Conservation (phyloP, 2,797 vertebrate genomes). For the Falco cherrug region DNA sequence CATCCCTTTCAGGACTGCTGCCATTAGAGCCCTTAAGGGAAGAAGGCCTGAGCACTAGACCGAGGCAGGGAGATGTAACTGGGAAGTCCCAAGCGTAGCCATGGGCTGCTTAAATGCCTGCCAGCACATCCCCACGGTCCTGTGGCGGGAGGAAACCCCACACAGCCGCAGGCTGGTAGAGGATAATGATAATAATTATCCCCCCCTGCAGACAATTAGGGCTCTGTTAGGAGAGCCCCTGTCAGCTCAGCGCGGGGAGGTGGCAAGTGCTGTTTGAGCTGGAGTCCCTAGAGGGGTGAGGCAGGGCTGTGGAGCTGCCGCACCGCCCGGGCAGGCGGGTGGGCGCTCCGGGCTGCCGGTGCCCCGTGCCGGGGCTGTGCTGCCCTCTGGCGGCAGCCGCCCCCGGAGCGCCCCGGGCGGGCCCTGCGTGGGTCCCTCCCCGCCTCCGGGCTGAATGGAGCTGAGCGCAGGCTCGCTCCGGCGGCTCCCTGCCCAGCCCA, state of each 20-base stretch:
- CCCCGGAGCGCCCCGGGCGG: neutral
- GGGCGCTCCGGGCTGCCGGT: neutral
- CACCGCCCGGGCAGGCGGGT: accelerated
- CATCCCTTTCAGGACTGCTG: neutral
- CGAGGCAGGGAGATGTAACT: neutral
- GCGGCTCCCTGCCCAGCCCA: neutral
- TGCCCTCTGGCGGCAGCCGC: neutral
- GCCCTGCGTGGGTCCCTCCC: neutral
- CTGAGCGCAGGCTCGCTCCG: neutral
- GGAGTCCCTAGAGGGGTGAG: neutral
- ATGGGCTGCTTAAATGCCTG: neutral
- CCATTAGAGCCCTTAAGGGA: neutral
- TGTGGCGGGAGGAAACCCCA: neutral
- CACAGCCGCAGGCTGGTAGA: neutral
- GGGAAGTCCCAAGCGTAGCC: neutral
- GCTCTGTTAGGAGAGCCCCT: neutral
- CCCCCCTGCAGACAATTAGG: too few species aligned
- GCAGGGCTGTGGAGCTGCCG: neutral
- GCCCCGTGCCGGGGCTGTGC: neutral
- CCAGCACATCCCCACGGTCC: neutral
- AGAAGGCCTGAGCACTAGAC: neutral
- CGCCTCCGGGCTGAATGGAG: accelerated
- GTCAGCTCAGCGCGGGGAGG: too few species aligned
- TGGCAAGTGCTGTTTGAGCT: neutral
- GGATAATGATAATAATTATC: neutral